Conservation (phyloP, 2,113 vertebrate genomes). For the Scomber colias region DNA sequence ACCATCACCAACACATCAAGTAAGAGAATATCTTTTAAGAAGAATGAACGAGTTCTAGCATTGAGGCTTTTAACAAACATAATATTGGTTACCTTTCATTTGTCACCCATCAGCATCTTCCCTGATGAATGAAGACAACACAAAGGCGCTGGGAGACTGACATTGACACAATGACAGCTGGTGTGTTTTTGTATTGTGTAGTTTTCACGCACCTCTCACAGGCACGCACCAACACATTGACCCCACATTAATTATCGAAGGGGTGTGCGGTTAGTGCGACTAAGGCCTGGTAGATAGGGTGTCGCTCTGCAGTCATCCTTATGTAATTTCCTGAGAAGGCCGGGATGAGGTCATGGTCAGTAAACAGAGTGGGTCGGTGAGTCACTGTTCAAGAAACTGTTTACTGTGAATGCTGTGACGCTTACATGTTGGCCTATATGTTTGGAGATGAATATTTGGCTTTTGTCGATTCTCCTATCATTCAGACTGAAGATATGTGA, state of each 20-base stretch:
- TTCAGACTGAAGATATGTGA: neutral
- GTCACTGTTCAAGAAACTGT: conserved; percentile 3
- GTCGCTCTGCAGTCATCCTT: conserved; percentile 62
- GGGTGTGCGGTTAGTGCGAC: conserved; percentile 36
- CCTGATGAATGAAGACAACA: conserved; percentile 11
- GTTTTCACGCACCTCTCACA: conserved; percentile 39
- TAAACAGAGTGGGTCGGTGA: conserved; percentile 34
- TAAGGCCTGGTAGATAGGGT: conserved; percentile 59
- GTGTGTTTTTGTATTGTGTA: conserved; percentile 2
- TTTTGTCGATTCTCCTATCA: neutral
- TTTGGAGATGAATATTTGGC: neutral
- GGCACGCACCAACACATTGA: conserved; percentile 50
- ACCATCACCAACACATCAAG: too few relatives aligned
- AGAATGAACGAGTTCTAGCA: too few relatives aligned
- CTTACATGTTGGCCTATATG: neutral
- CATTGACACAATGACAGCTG: conserved; percentile 42
- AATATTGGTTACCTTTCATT: neutral
- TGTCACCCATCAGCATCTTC: neutral
- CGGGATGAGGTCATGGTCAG: conserved; percentile 57
- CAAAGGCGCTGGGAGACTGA: conserved; percentile 10
- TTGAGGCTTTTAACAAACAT: neutral
- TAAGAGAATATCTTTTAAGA: too few relatives aligned
- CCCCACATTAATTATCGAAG: conserved; percentile 77
- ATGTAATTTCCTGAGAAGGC: conserved; percentile 67
- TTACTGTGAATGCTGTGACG: neutral